Conservation (phyloP, 1,140 invertebrate genomes). For the Vollenhovia emeryi region DNA sequence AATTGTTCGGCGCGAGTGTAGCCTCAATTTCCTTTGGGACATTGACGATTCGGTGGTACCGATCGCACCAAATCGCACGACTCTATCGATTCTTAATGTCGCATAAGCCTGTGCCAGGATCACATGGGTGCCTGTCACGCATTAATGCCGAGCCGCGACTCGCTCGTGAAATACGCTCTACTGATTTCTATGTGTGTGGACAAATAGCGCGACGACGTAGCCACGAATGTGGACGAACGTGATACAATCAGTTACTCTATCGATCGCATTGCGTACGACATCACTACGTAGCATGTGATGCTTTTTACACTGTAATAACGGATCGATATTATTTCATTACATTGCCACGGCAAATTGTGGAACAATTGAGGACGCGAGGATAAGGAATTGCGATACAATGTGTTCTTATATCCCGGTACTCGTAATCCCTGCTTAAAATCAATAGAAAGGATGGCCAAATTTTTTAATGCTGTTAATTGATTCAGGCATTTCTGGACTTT, state of each 20-base stretch:
- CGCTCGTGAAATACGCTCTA: slow-evolving; percentile 10
- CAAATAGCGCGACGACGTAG: background rate
- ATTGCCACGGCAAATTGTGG: background rate
- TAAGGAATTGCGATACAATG: background rate
- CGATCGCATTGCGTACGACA: slow-evolving; percentile 10
- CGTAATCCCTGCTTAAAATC: background rate
- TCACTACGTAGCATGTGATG: background rate
- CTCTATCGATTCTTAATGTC: slow-evolving; percentile 73
- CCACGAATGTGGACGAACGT: background rate
- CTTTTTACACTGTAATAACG: background rate
- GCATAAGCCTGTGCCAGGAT: slow-evolving; percentile 64
- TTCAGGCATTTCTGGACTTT: background rate
- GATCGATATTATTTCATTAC: slow-evolving; percentile 3
- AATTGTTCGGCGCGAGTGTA: background rate
- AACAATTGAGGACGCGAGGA: slow-evolving; percentile 5
- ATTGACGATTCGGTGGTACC: slow-evolving; percentile 62
- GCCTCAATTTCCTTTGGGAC: background rate
- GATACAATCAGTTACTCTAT: slow-evolving; percentile 35
- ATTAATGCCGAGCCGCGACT: slow-evolving; percentile 39
- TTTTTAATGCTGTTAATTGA: background rate
- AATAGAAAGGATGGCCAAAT: background rate
- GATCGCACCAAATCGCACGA: slow-evolving; percentile 53
- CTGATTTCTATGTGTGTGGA: slow-evolving; percentile 5
- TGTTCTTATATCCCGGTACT: background rate
- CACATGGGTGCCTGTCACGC: slow-evolving; percentile 62